phyloP scores from a whole-genome alignment of 2,797 vertebrate species.

The Lophotriccus pileatus region DNA sequence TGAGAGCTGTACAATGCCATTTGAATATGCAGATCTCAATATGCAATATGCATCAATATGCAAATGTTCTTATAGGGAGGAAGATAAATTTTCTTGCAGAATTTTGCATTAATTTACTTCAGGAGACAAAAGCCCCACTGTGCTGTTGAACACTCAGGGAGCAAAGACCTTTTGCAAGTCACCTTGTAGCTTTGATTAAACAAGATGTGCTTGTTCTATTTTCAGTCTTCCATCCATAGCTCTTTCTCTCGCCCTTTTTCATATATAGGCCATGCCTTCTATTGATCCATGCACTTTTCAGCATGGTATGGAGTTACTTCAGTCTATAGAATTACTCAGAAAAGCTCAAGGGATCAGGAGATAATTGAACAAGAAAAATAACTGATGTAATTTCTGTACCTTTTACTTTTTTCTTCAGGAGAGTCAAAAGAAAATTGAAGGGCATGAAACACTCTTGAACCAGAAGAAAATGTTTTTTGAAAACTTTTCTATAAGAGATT shows the following conservation, averaged over 20 bases:
- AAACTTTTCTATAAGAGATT: background rate
- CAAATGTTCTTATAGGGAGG: background rate
- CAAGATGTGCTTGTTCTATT: constrained; percentile 21
- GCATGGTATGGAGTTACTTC: constrained; percentile 3
- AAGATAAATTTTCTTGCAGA: background rate
- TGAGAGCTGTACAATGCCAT: background rate
- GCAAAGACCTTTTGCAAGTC: background rate
- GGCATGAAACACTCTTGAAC: background rate
- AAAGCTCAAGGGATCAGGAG: constrained; percentile 45
- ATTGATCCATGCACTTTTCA: constrained; percentile 37
- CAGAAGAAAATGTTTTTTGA: background rate
- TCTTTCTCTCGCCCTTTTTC: background rate
- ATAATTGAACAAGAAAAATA: constrained; percentile 60
- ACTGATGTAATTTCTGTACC: constrained; percentile 34
- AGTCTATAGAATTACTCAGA: constrained; percentile 27
- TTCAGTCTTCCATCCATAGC: background rate
- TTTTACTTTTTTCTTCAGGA: constrained; percentile 28
- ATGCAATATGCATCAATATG: background rate
- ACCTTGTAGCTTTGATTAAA: background rate
- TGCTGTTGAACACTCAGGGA: background rate
- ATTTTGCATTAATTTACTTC: background rate
- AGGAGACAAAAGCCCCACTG: background rate
- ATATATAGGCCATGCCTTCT: constrained; percentile 47
- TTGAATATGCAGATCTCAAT: background rate
- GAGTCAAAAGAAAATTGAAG: constrained; percentile 41